These are phyloP conservation scores for Epiblema foenella DNA, from an alignment of 2,888 invertebrate species.

Conservation along the genomic window DNA sequence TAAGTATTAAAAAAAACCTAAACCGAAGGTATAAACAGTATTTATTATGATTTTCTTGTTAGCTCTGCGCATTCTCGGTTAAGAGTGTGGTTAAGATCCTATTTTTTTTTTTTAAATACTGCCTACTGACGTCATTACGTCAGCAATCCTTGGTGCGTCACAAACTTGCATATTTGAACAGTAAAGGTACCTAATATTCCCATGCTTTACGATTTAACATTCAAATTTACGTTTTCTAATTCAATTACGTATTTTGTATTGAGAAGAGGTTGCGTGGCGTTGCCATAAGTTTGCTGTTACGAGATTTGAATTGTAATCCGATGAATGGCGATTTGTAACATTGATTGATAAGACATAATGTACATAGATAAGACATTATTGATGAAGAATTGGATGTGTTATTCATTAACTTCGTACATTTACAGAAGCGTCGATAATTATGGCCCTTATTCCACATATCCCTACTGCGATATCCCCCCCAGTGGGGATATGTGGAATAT, in stretches of 20 bases:
- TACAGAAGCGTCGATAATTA: background rate
- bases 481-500: no score
- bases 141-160: constrained; percentile 6
- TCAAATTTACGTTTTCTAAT: background rate
- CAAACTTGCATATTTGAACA: background rate
- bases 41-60: background rate
- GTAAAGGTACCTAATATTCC: background rate
- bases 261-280: constrained; percentile 20
- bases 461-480: no score
- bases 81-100: background rate
- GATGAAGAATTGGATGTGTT: background rate
- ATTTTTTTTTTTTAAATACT: background rate
- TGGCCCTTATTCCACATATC: no score
- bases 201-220: constrained; percentile 1
- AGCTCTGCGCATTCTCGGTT: background rate
- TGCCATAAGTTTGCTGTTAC: constrained; percentile 45
- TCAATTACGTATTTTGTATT: constrained; percentile 32
- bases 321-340: constrained; percentile 14
- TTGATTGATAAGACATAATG: constrained; percentile 17
- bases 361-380: background rate
- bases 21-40: no score
- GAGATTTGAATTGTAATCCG: constrained; percentile 31
- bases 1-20: no score
- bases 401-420: background rate
- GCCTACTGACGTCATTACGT: background rate